A percentile compares a stretch with the other conserved stretches of the same genome.
Conservation (phyloP, 2,113 vertebrate genomes). For the Eublepharis macularius region DNA sequence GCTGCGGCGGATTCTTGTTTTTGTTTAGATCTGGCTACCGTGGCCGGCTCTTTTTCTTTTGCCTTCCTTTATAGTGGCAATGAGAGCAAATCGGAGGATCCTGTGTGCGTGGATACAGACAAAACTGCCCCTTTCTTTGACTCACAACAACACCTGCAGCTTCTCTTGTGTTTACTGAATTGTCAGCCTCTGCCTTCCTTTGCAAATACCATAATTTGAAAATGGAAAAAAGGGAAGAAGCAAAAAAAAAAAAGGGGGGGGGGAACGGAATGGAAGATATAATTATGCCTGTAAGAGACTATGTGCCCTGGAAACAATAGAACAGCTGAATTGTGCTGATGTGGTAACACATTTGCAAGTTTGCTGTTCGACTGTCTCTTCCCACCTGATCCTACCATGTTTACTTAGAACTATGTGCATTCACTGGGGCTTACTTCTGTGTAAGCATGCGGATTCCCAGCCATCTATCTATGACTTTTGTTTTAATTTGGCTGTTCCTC, state of each 20-base stretch:
- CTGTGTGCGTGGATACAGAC: neutral
- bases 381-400: neutral
- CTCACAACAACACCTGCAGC: neutral
- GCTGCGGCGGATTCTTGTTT: no score
- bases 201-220: slow-evolving; percentile 36
- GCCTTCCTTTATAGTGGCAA: no score
- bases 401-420: neutral
- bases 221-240: slow-evolving; percentile 66
- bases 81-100: no score
- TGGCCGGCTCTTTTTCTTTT: no score
- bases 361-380: neutral
- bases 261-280: slow-evolving; percentile 50
- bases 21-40: no score
- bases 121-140: neutral
- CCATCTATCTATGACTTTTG: neutral
- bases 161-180: slow-evolving; percentile 33
- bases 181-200: slow-evolving; percentile 48
- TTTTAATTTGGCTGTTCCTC: no score
- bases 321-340: slow-evolving; percentile 48
- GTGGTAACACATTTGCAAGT: neutral
- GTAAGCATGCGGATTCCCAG: neutral
- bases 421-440: neutral
- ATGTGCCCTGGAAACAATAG: slow-evolving; percentile 53
- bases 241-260: slow-evolving; percentile 31
- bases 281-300: slow-evolving; percentile 53